Evolutionary conservation across 2,113 vertebrate species (phyloP).

Genomic region (Rhinolophus sinicus): DNA sequence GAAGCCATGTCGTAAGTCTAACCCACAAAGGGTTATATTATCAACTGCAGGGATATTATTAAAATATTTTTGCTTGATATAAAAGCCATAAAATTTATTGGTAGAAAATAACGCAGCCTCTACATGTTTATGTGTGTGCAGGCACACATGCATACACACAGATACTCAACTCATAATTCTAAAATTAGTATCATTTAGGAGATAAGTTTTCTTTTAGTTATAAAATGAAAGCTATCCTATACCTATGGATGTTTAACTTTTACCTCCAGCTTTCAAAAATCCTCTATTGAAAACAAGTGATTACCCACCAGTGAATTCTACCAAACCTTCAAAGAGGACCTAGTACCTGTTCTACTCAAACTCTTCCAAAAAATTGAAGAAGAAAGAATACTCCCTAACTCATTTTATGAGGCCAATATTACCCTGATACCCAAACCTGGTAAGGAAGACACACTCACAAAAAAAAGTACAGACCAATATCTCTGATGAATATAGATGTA

Average conservation of each 20-base stretch:
- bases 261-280: slow-evolving; percentile 7
- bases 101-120: slow-evolving; percentile 31
- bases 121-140: neutral
- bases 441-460: too few relatives aligned
- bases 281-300: neutral
- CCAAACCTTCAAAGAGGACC: too few relatives aligned
- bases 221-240: neutral
- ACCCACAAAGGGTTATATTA: slow-evolving; percentile 36
- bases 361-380: too few relatives aligned
- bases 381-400: too few relatives aligned
- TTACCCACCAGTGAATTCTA: neutral
- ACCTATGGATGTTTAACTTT: neutral
- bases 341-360: too few relatives aligned
- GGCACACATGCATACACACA: neutral
- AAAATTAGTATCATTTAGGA: neutral
- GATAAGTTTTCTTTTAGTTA: neutral
- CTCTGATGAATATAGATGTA: too few relatives aligned
- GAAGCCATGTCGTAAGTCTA: slow-evolving; percentile 39
- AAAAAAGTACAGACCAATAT: too few relatives aligned
- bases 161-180: neutral
- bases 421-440: too few relatives aligned
- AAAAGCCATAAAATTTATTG: slow-evolving; percentile 34
- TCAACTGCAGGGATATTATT: slow-evolving; percentile 27
- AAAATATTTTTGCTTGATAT: slow-evolving; percentile 32
- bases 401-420: too few relatives aligned